Conservation (phyloP, 2,797 vertebrate genomes). For the Acomys russatus region DNA sequence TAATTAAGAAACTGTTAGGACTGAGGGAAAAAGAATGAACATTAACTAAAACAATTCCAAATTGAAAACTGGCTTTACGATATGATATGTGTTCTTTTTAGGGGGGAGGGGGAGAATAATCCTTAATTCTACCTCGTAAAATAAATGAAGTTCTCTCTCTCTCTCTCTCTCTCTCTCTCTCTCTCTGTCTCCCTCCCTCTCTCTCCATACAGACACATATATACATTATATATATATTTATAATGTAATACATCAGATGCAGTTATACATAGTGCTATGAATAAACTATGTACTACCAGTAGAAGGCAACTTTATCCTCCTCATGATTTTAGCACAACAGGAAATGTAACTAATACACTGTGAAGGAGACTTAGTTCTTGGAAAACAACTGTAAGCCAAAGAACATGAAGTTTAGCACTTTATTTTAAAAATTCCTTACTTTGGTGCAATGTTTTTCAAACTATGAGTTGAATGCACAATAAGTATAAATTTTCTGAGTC, state of each 20-base stretch:
- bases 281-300: constrained; percentile 16
- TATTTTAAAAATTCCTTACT: background rate
- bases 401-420: background rate
- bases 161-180: background rate
- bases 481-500: constrained; percentile 55
- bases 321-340: constrained; percentile 66
- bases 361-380: constrained; percentile 14
- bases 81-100: background rate
- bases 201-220: background rate
- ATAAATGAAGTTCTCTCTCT: background rate
- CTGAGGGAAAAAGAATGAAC: constrained; percentile 19
- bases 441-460: constrained; percentile 63
- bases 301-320: constrained; percentile 32
- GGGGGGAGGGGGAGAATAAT: background rate
- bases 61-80: constrained; percentile 28
- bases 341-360: constrained; percentile 10
- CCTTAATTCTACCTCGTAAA: constrained; percentile 48
- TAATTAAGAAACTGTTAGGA: constrained; percentile 34
- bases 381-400: constrained; percentile 38
- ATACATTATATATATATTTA: background rate
- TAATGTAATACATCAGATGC: constrained; percentile 36
- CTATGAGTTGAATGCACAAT: constrained; percentile 10
- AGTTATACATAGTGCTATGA: constrained; percentile 42
- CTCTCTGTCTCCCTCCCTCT: background rate
- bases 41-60: constrained; percentile 36